These are phyloP conservation scores for Marronus borbonicus DNA, from an alignment of 2,888 invertebrate species.

Conservation along the genomic window DNA sequence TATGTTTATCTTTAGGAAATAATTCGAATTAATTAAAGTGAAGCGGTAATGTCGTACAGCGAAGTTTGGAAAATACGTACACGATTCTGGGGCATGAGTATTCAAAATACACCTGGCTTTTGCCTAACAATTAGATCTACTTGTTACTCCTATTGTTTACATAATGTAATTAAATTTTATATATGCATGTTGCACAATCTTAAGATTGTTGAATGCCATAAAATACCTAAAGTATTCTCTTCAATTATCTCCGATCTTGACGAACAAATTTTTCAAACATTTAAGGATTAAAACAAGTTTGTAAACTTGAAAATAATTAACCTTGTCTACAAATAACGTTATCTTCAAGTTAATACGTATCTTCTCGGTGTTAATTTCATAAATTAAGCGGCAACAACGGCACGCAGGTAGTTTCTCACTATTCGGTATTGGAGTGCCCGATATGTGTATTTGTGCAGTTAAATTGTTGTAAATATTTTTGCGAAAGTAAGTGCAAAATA, in stretches of 20 bases:
- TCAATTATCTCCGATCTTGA: background rate
- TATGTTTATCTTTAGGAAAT: no score
- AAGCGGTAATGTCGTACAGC: no score
- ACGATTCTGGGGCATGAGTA: no score
- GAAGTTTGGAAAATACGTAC: no score
- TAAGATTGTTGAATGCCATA: no score
- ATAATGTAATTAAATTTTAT: no score
- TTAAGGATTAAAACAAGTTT: background rate
- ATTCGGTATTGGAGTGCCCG: background rate
- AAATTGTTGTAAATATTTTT: slow-evolving; percentile 3
- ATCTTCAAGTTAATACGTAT: slow-evolving; percentile 23
- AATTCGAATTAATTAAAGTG: no score
- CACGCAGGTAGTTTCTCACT: background rate
- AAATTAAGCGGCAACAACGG: slow-evolving; percentile 4
- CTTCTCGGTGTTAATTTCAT: slow-evolving; percentile 17
- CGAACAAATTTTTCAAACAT: background rate
- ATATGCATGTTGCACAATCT: no score
- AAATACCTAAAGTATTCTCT: no score
- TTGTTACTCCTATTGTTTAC: no score
- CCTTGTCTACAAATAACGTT: slow-evolving; percentile 34
- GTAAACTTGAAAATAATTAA: slow-evolving; percentile 8
- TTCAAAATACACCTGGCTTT: no score
- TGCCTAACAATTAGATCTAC: no score
- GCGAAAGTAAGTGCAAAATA: slow-evolving; percentile 22
- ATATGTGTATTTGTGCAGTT: background rate